Base-by-base conservation (phyloP, 1,140 invertebrate genomes). In the Drosophila sechellia region DNA sequence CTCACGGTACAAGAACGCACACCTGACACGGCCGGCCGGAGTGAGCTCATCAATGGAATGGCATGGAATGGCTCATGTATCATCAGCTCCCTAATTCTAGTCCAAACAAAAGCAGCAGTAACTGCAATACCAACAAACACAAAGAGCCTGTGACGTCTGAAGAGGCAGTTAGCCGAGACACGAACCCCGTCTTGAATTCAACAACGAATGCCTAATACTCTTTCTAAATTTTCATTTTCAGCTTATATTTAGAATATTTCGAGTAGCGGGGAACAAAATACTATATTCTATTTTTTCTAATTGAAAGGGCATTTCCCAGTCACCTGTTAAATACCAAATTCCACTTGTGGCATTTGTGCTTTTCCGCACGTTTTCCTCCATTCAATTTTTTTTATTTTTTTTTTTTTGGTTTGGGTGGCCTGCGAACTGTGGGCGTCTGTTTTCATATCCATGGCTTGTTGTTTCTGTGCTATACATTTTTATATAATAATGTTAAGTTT, bases 1-100 rank as follows among this genome's bases (percentile, higher is more conserved):
- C 60, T 42, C 48, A 20, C n/a, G 6, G 31, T 34, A 20, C 17
- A 12, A 55, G 27, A 57, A 13, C 52, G 54, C 68, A 66, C 63
- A 59, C 73, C 45, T 69, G 64, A 54, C 37, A 54, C 37, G 59
- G 25, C 35, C 13, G 17, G 45, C 17, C 40, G 37, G 34, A 75
- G 73, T 81, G 79, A 81, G 79, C 79, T 81, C 79, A 81, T 81
- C 79, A 81, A 77, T 81, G 73, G 73, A 64, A 77, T 77, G 43
- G 70, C 76, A 77, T 81, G 65, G 66, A 70, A 72, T 77, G 49
- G 71, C 31, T 52, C 66, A 39, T 68, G 59, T 54, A 59, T 63
- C 56, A 77, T 40, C 74, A 59, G 60, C 66, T 39, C 49, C 74
- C 39, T 39, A 59, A 59, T 48, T 61, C 37, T 8, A 66, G 17